Base-by-base conservation (phyloP, 2,113 vertebrate genomes). In the Lepus timidus region DNA sequence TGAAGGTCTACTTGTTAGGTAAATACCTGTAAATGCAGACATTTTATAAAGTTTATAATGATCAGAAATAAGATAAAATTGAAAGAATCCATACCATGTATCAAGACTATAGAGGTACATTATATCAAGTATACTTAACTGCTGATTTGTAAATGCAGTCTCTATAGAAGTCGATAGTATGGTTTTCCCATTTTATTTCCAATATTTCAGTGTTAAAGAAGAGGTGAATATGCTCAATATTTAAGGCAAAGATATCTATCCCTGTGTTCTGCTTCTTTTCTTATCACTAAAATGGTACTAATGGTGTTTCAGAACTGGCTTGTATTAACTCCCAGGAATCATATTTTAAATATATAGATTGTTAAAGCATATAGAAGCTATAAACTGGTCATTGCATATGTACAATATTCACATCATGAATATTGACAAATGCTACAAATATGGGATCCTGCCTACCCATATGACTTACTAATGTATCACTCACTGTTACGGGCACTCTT, bases 21-120 rank as follows among this genome's bases (percentile, higher is more conserved):
- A 52, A 49, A 29, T 64, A 71, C 27, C 16, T 82, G 5, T 13
- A 87, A 87, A 9, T 36, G 23, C 8, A 17, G 19, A 71, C 73
- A 11, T 67, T 85, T 9, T 67, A 52, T 58, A 65, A 44, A 73
- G 31, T 82, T 95, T 55, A 71, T 86, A 86, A 94, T 44, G 22
- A 82, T 90, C 0, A 0, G 23, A 67, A 83, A 25, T 9, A 84
- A 23, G 27, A 33, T 86, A 71, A 51, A 52, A 51, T 19, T 31
- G 33, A 89, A 75, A 61, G 27, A 85, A 81, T 65, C 22, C 5
- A 7, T 11, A 33, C 9, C 17, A 29, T 39, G 9, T 71, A 27
- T 81, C 51, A n/a, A 58, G 19, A 51, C 2, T 61, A 33, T 1
- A 65, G 33, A 85, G 4, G 13, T 39, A 65, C 22, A 4, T 29